Evolutionary conservation across 2,888 invertebrate species (phyloP).

Genomic region (Mallateleia sp.): DNA sequence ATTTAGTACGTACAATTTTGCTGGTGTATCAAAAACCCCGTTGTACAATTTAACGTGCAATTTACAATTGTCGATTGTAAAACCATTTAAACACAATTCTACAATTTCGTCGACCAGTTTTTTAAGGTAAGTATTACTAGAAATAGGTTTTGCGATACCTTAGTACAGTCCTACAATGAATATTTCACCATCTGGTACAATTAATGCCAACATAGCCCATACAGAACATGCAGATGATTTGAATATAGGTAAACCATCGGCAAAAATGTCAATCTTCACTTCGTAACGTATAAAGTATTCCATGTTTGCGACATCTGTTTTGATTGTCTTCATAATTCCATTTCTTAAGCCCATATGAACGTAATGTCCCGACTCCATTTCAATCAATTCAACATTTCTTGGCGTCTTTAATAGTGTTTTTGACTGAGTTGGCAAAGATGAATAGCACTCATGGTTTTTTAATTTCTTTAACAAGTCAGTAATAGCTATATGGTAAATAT

Average conservation of each 20-base stretch:
- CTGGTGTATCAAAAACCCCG: slow-evolving; percentile 76
- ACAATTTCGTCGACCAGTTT: slow-evolving; percentile 68
- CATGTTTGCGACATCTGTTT: background rate
- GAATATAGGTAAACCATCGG: slow-evolving; percentile 67
- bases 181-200: slow-evolving; percentile 52
- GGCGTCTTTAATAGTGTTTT: background rate
- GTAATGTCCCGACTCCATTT: slow-evolving; percentile 13
- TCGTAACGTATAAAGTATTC: slow-evolving; percentile 6
- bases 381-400: background rate
- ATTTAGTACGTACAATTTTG: slow-evolving; percentile 69
- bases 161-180: slow-evolving; percentile 71
- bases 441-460: background rate
- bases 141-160: slow-evolving; percentile 63
- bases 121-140: slow-evolving; percentile 40
- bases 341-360: background rate
- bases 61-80: slow-evolving; percentile 29
- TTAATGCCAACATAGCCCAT: slow-evolving; percentile 74
- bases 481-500: background rate
- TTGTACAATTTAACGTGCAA: slow-evolving; percentile 51
- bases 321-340: slow-evolving; percentile 4
- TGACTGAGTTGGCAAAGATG: background rate
- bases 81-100: slow-evolving; percentile 53
- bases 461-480: slow-evolving; percentile 5
- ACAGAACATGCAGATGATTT: slow-evolving; percentile 69
- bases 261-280: slow-evolving; percentile 4